phyloP scores from a whole-genome alignment of 2,888 invertebrate species.

The Hypolimnas misippus region DNA sequence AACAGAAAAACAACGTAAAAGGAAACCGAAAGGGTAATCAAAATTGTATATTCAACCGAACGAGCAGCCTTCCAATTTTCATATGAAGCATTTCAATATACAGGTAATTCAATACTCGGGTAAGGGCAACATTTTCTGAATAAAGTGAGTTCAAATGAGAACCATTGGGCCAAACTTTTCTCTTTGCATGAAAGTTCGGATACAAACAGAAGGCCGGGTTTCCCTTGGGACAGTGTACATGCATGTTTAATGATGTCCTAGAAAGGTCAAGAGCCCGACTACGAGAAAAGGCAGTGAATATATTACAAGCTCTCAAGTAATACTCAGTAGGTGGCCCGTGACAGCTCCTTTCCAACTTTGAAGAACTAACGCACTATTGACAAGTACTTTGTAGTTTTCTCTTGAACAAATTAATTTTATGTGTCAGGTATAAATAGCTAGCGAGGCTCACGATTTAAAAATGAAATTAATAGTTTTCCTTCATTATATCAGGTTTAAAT shows the following conservation, averaged over 20 bases:
- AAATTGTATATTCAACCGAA: constrained; percentile 34
- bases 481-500: no score
- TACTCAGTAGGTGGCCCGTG: constrained; percentile 56
- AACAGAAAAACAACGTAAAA: constrained; percentile 23
- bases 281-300: constrained; percentile 62
- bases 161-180: constrained; percentile 73
- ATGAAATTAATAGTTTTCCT: no score
- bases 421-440: constrained; percentile 75
- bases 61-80: constrained; percentile 33
- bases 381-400: constrained; percentile 81
- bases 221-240: constrained; percentile 72
- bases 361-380: constrained; percentile 66
- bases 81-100: constrained; percentile 39
- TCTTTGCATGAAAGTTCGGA: constrained; percentile 76
- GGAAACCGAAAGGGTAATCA: constrained; percentile 31
- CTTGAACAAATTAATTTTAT: constrained; percentile 73
- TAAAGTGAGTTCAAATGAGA: constrained; percentile 69
- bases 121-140: constrained; percentile 47
- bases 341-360: constrained; percentile 73
- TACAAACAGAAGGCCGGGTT: constrained; percentile 70
- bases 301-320: constrained; percentile 71
- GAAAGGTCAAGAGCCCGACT: constrained; percentile 73
- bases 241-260: constrained; percentile 81
- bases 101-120: constrained; percentile 37
- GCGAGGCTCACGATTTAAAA: constrained; percentile 44